Evolutionary conservation across 2,113 vertebrate species (phyloP).

Genomic region (Dryoscopus gambensis): DNA sequence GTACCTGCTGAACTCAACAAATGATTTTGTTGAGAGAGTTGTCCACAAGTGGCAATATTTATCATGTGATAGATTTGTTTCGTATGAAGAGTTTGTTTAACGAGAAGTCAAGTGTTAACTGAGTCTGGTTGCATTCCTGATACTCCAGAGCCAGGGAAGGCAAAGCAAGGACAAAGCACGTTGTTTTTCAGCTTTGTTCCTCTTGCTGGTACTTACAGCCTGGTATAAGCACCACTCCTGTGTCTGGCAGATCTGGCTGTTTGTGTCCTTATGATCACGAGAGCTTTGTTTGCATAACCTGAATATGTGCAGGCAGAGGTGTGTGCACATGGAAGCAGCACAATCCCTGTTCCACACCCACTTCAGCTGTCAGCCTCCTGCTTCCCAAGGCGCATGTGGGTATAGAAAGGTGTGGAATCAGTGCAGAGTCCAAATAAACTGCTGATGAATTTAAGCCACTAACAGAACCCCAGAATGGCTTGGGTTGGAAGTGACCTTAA

Average conservation of each 20-base stretch:
- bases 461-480: not conserved
- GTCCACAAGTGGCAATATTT: not conserved
- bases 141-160: not conserved
- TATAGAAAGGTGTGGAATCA: not conserved
- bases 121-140: not conserved
- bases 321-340: no score
- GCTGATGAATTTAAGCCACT: not conserved
- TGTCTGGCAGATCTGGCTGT: not conserved
- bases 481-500: not conserved
- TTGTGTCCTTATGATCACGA: not conserved
- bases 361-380: not conserved
- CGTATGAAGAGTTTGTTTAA: not conserved
- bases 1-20: not conserved
- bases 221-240: not conserved
- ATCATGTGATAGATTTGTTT: not conserved
- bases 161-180: not conserved
- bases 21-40: not conserved
- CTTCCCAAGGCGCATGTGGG: accelerated
- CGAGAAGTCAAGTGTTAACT: not conserved
- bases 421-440: not conserved
- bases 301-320: not conserved
- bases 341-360: accelerated
- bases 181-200: not conserved
- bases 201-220: not conserved
- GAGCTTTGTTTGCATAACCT: not conserved